phyloP scores from a whole-genome alignment of 2,113 vertebrate genomes.

The Meles meles region DNA sequence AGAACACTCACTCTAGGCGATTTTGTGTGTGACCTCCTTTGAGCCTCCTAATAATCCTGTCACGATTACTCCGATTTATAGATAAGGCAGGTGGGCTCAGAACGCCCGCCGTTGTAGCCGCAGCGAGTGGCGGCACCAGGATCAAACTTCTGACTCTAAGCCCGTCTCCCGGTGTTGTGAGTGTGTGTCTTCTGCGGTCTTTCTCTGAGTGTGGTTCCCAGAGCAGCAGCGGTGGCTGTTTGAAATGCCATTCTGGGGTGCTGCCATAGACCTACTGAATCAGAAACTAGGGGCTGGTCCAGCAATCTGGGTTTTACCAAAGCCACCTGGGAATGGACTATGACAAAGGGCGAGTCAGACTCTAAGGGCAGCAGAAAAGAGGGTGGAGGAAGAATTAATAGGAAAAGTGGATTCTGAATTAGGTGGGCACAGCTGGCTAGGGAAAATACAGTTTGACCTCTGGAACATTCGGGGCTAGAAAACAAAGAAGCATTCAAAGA shows the following conservation, averaged over 20 bases:
- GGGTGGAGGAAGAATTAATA: neutral
- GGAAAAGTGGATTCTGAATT: neutral
- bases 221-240: neutral
- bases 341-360: neutral
- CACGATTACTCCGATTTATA: neutral
- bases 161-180: too few relatives aligned
- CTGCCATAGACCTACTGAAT: neutral
- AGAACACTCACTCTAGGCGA: neutral
- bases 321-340: neutral
- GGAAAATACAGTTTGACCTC: neutral
- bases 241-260: neutral
- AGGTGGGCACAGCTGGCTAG: neutral
- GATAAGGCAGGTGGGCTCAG: neutral
- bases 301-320: neutral
- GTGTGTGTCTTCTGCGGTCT: rapidly evolving
- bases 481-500: neutral
- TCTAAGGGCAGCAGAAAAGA: neutral
- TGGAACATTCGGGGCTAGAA: neutral
- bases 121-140: neutral
- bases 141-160: neutral
- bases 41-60: neutral
- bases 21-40: neutral
- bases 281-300: neutral
- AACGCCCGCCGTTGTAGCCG: neutral
- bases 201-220: neutral